Evolutionary conservation across 2,888 invertebrate genomes (phyloP), one percentile per base, ranked within the genome.

Genomic region (Parapristionchus giblindavisi): DNA sequence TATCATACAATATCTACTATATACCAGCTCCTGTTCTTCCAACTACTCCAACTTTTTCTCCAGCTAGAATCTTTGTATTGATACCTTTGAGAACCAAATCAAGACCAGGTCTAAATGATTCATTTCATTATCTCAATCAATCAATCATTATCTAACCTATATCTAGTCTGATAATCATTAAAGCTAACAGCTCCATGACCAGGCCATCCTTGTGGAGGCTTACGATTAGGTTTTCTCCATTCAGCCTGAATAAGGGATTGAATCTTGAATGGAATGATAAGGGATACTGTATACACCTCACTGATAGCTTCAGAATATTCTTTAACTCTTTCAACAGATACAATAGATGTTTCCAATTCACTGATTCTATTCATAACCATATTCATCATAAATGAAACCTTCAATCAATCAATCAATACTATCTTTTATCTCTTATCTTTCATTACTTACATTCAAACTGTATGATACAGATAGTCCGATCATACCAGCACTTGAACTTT

Each of bases 311-410:
- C 84, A 0, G 84, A 79, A 77, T 87, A 87, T 54, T 87, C 87
- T 36, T 83, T 82, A n/a, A 87, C 80, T 89, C 97, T 92, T 89
- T 97, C 97, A 0, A 97, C 96, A 2, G 96, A 94, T 0, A 97
- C 96, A 84, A 97, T 95, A 89, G 97, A 97, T 0, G 96, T 96
- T 90, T 98, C 97, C 52, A 97, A 93, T 87, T 97, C 97, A 2
- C 95, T 94, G 0, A 95, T 94, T 94, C 96, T 95, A 80, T 96
- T 91, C 34, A 98, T 96, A 84, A 98, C 90, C 95, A 96, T 96
- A 89, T 96, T 97, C 61, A 98, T 90, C 0, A 94, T 95, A 91
- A 95, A 95, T 0, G 97, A 97, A 76, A 95, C 93, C 94, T 94
- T 88, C 36, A 80, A 40, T 6, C 2, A 21, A 3, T 11, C 8